Evolutionary conservation across 2,113 vertebrate species (phyloP).

Genomic region (Sceloporus undulatus): DNA sequence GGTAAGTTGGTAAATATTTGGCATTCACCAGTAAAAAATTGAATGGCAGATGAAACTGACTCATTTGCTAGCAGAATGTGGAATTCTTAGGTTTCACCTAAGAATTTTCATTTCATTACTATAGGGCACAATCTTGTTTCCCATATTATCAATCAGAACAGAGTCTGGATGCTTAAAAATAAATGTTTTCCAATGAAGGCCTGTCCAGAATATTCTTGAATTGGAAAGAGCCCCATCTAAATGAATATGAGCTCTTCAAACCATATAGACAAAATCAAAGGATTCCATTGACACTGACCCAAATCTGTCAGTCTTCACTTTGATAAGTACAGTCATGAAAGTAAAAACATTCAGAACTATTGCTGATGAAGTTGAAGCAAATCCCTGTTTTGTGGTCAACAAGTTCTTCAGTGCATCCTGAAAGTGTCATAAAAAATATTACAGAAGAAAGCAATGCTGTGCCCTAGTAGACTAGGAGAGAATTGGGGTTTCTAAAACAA

Average conservation of each 20-base stretch:
- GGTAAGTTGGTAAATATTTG: no score
- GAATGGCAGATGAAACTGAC: no score
- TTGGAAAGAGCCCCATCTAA: background rate
- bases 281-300: conserved; percentile 1
- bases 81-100: no score
- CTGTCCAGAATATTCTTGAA: background rate
- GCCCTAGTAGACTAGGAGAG: background rate
- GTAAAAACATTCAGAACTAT: background rate
- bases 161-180: background rate
- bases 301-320: background rate
- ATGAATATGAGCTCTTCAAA: background rate
- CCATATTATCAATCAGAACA: background rate
- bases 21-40: no score
- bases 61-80: no score
- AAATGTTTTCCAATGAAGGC: background rate
- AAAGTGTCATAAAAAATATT: background rate
- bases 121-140: no score
- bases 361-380: background rate
- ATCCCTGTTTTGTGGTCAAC: background rate
- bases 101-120: no score
- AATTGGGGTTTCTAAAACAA: background rate
- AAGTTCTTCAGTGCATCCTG: background rate
- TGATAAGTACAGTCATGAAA: background rate
- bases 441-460: background rate
- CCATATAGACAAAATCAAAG: background rate